Conservation (phyloP, 2,797 vertebrate species). For the Argya squamiceps region DNA sequence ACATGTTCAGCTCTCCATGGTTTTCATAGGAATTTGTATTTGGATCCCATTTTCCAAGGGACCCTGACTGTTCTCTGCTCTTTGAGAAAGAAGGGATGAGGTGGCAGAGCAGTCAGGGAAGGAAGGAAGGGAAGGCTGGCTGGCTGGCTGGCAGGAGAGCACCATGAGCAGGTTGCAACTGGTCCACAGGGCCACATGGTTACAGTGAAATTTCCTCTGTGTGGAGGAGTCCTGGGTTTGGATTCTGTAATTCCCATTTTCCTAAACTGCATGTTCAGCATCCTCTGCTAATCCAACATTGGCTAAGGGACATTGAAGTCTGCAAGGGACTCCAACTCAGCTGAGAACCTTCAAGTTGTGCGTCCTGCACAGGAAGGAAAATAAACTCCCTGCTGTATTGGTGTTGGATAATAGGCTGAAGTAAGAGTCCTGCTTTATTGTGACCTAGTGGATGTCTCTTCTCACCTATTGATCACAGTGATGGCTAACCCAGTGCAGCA, state of each 20-base stretch:
- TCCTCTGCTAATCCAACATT: neutral
- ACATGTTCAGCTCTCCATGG: neutral
- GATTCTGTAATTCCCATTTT: neutral
- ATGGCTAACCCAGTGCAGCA: neutral
- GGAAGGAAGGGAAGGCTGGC: too few species aligned
- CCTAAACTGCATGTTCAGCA: neutral
- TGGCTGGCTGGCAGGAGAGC: neutral
- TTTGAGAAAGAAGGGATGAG: neutral
- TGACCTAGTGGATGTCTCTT: neutral
- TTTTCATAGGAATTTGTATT: neutral
- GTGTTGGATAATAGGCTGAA: neutral
- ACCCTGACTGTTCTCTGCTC: neutral
- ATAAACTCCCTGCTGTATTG: neutral
- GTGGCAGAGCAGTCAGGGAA: neutral
- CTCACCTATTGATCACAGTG: neutral
- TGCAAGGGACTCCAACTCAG: neutral
- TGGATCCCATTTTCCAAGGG: neutral
- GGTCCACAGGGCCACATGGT: neutral
- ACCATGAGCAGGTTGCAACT: neutral
- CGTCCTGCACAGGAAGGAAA: neutral
- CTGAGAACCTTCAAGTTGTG: neutral
- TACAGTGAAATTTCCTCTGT: neutral
- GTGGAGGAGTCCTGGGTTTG: neutral
- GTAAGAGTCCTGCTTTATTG: neutral
- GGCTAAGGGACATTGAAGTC: neutral